phyloP scores from a whole-genome alignment of 2,113 vertebrate genomes.

The Pangasianodon hypophthalmus region DNA sequence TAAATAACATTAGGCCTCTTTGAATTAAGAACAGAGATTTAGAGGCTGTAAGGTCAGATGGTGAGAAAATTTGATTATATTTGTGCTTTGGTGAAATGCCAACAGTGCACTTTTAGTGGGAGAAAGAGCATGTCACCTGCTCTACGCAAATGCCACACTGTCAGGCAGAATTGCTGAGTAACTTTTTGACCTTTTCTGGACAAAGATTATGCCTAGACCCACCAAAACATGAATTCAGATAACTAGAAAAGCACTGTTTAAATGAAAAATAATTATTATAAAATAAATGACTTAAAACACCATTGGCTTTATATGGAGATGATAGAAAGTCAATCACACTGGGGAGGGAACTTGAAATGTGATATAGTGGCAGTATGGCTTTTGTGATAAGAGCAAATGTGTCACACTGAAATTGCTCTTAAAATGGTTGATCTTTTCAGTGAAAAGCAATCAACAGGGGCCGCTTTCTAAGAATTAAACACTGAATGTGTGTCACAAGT shows the following conservation, averaged over 20 bases:
- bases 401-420: neutral
- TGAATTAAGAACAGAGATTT: conserved; percentile 35
- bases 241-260: neutral
- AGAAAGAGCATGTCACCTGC: conserved; percentile 20
- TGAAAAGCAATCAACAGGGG: neutral
- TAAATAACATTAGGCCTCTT: neutral
- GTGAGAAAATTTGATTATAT: conserved; percentile 5
- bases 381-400: neutral
- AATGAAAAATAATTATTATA: neutral
- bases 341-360: neutral
- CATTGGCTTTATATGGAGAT: neutral
- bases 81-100: conserved; percentile 10
- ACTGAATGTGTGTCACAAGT: neutral
- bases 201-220: neutral
- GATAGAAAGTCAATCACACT: neutral
- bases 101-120: conserved; percentile 4
- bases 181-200: conserved; percentile 16
- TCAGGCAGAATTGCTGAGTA: neutral
- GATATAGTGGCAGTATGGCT: neutral
- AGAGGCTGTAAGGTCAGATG: neutral
- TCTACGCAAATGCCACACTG: conserved; percentile 6
- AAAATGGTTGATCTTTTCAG: neutral
- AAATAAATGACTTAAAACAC: neutral
- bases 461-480: no score
- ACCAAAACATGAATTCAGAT: conserved; percentile 1